These are phyloP conservation scores for Teleogryllus occipitalis DNA, from an alignment of 1,140 invertebrate genomes.

Conservation along the genomic window DNA sequence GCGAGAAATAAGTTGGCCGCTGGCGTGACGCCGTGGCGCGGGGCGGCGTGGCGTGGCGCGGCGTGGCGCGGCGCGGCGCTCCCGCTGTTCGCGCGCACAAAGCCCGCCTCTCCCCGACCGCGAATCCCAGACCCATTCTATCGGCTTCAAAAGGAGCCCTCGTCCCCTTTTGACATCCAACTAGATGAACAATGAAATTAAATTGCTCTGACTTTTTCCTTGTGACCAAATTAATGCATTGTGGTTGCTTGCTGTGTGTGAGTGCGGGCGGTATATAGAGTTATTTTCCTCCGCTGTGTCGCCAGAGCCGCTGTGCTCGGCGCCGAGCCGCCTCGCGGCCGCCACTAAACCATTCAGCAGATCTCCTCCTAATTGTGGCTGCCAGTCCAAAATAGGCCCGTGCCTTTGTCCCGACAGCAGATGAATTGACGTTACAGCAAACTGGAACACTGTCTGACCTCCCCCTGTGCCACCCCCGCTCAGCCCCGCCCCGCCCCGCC, in stretches of 20 bases:
- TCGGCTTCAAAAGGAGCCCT: conserved; percentile 3
- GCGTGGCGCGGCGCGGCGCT: background rate
- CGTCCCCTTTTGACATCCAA: conserved; percentile 4
- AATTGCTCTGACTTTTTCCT: conserved; percentile 15
- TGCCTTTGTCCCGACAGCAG: conserved; percentile 8
- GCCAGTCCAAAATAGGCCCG: conserved; percentile 11
- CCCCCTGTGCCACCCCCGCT: background rate
- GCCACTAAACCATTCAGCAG: background rate
- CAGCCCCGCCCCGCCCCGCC: background rate
- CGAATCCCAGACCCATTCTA: conserved; percentile 13
- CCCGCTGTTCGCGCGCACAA: background rate
- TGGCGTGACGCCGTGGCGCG: too few relatives aligned
- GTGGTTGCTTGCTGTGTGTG: conserved; percentile 9
- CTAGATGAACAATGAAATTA: conserved; percentile 17
- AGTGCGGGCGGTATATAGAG: background rate
- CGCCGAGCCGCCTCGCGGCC: background rate
- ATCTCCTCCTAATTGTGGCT: conserved; percentile 14
- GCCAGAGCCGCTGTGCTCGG: background rate
- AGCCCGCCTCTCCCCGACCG: background rate
- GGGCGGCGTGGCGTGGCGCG: too few relatives aligned
- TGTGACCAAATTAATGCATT: conserved; percentile 18
- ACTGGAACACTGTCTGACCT: conserved; percentile 16
- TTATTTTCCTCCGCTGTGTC: conserved; percentile 9
- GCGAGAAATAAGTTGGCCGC: too few relatives aligned
- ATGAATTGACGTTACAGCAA: conserved; percentile 15